phyloP scores from a whole-genome alignment of 2,797 vertebrate species.

The Cichlasoma orientale region DNA sequence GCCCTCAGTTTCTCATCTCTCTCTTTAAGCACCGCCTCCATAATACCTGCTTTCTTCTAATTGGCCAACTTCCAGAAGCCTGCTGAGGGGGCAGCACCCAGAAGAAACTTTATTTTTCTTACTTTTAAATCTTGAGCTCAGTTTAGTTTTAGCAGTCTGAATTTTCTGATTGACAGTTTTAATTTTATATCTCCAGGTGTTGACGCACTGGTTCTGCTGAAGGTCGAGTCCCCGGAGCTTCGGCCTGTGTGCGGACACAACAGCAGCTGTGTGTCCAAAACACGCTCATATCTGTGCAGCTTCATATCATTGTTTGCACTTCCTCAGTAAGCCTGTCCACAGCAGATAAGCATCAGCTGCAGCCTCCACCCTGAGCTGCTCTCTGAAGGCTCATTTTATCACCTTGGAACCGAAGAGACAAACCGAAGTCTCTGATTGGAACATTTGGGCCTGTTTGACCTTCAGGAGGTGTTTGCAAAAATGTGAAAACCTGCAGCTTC shows the following conservation, averaged over 20 bases:
- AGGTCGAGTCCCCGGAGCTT: neutral
- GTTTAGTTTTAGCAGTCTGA: neutral
- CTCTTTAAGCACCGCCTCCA: neutral
- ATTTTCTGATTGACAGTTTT: neutral
- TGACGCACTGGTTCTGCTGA: neutral
- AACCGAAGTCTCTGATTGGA: neutral
- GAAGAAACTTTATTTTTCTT: too few relatives aligned
- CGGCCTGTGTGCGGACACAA: slow-evolving; percentile 45
- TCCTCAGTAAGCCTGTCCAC: slow-evolving; percentile 8
- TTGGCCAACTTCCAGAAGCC: neutral
- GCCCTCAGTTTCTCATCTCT: neutral
- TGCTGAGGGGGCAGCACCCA: neutral
- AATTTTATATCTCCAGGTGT: neutral
- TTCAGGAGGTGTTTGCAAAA: neutral
- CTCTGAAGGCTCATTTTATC: neutral
- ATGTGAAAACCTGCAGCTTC: neutral
- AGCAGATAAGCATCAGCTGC: slow-evolving; percentile 9
- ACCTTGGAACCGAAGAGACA: neutral
- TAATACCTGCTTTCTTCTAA: neutral
- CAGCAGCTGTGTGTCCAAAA: slow-evolving; percentile 67
- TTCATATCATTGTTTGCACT: slow-evolving; percentile 37
- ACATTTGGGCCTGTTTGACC: neutral
- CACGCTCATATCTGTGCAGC: slow-evolving; percentile 39
- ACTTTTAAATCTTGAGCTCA: too few relatives aligned
- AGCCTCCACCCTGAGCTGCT: neutral